Evolutionary conservation across 2,113 vertebrate genomes (phyloP).

Genomic region (Ploceus nigricollis): DNA sequence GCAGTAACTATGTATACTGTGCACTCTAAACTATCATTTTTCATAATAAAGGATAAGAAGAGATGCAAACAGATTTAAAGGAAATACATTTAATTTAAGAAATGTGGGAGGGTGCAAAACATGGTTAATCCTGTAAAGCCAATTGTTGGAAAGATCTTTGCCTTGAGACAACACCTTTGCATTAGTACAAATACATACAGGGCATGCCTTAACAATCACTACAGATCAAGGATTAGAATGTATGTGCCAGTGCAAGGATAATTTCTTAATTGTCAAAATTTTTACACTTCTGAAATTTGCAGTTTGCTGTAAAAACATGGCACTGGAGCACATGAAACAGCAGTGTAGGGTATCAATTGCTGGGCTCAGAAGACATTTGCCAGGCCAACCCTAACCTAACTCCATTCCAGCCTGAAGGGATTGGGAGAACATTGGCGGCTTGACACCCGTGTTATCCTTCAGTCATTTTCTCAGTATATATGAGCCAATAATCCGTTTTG

Average conservation of each 20-base stretch:
- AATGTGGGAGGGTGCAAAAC: not conserved
- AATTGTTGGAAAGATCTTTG: accelerated
- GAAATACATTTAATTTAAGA: not conserved
- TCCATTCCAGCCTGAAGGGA: not conserved
- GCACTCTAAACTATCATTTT: not conserved
- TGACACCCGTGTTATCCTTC: not conserved
- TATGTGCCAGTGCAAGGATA: not conserved
- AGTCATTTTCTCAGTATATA: not conserved
- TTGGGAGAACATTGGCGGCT: not conserved
- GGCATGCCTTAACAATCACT: not conserved
- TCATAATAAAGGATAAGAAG: not conserved
- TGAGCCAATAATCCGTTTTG: not conserved
- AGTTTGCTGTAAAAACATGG: not conserved
- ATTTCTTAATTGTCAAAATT: not conserved
- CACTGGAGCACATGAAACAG: not conserved
- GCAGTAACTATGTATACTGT: not conserved
- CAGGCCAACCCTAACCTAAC: not conserved
- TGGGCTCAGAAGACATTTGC: not conserved
- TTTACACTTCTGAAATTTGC: not conserved
- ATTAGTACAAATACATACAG: not conserved
- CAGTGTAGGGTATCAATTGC: not conserved
- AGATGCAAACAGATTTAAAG: not conserved
- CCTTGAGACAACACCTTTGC: not conserved
- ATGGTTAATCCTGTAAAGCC: not conserved
- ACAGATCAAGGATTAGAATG: not conserved